These are phyloP conservation scores for Ephestia elutella DNA, from an alignment of 1,140 invertebrate species.

Conservation along the genomic window DNA sequence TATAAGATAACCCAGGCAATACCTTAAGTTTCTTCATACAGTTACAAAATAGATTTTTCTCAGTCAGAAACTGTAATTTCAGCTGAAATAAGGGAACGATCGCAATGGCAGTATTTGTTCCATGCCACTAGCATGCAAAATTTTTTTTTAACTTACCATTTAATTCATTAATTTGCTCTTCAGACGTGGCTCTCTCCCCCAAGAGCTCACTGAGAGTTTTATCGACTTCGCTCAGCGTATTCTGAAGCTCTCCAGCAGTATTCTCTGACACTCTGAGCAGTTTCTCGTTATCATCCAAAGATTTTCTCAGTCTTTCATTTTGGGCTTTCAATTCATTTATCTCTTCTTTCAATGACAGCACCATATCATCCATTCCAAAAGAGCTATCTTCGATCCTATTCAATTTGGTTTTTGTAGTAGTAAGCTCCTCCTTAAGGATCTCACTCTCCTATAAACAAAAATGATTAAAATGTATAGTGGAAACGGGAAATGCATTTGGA, in stretches of 20 bases:
- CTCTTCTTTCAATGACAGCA: constrained; percentile 77
- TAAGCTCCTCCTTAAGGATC: constrained; percentile 78
- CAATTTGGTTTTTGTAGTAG: constrained; percentile 77
- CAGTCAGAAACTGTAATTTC: too few species aligned
- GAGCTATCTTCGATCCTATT: constrained; percentile 80
- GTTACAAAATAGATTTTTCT: too few species aligned
- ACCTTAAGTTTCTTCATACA: too few species aligned
- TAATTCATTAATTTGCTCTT: constrained; percentile 63
- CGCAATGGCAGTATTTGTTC: too few species aligned
- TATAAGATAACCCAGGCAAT: too few species aligned
- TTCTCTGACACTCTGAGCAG: constrained; percentile 65
- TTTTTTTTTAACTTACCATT: constrained; percentile 57
- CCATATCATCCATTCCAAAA: constrained; percentile 83
- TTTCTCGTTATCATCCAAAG: constrained; percentile 65
- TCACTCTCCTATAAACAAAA: constrained; percentile 76
- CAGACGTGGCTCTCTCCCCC: constrained; percentile 51
- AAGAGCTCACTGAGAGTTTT: constrained; percentile 69
- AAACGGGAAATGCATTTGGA: too few species aligned
- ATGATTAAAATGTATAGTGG: too few species aligned
- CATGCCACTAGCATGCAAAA: too few species aligned
- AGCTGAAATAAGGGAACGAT: too few species aligned
- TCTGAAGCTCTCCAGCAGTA: constrained; percentile 62
- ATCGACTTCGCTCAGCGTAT: constrained; percentile 61
- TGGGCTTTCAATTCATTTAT: constrained; percentile 69
- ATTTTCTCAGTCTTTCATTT: constrained; percentile 62